Evolutionary conservation across 2,888 invertebrate genomes (phyloP).

Genomic region (Epicampocera succincta): DNA sequence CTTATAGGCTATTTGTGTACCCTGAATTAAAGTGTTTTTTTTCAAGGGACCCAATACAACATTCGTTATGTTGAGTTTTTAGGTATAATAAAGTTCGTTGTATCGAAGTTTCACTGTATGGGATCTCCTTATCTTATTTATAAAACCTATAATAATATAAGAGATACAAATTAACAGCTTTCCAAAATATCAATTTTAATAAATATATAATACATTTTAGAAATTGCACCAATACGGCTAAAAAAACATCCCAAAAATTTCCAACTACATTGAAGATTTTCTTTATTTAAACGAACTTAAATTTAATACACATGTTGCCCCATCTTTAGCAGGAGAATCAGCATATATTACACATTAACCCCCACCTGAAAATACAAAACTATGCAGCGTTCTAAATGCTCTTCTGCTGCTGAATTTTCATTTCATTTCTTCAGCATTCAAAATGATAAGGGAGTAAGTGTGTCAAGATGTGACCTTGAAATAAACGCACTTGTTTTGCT

Average conservation of each 20-base stretch:
- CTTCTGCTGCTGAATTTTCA: conserved; percentile 1
- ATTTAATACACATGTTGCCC: not conserved
- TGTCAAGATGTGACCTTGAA: conserved; percentile 69
- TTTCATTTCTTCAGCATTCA: conserved; percentile 18
- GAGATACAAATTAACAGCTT: too few relatives aligned
- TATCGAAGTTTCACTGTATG: too few relatives aligned
- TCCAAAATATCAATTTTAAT: too few relatives aligned
- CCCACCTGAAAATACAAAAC: conserved; percentile 17
- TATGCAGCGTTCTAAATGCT: conserved; percentile 19
- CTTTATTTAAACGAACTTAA: conserved; percentile 3
- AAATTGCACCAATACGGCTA: too few relatives aligned
- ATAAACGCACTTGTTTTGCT: conserved; percentile 51
- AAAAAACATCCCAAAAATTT: not conserved
- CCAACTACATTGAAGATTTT: not conserved
- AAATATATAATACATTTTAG: too few relatives aligned
- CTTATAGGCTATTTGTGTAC: too few relatives aligned
- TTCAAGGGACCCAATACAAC: too few relatives aligned
- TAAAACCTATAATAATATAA: too few relatives aligned
- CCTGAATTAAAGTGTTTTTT: too few relatives aligned
- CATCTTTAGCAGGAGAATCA: conserved; percentile 9
- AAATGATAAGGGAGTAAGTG: conserved; percentile 53
- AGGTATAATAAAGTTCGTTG: too few relatives aligned
- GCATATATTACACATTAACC: conserved; percentile 16
- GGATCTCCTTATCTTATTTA: too few relatives aligned
- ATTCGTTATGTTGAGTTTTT: too few relatives aligned